Percentiles rank a stretch among this genome's conserved stretches.
Evolutionary conservation across 1,140 invertebrate genomes (phyloP).

Genomic region (roundworm (Caenorhabditis elegans)): DNA sequence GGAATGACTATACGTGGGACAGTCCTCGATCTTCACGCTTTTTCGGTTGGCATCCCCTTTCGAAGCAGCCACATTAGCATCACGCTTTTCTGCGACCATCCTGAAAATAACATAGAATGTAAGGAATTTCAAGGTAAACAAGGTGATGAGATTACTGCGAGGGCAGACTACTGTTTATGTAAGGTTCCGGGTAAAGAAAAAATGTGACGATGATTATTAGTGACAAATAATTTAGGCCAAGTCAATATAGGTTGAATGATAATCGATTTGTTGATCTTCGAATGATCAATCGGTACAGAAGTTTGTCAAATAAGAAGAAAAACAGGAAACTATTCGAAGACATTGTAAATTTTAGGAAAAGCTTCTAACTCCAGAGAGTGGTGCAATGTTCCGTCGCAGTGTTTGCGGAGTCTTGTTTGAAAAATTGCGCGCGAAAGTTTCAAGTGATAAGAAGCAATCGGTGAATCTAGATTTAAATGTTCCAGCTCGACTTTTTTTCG

Average conservation of each 20-base stretch:
- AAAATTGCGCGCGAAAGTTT: not conserved
- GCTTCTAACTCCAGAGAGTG: not conserved
- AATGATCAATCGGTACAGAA: no score
- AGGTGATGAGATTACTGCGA: not conserved
- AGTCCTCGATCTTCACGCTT: constrained; percentile 34
- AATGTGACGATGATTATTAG: not conserved
- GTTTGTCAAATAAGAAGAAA: no score
- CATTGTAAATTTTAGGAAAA: not conserved
- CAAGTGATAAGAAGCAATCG: not conserved
- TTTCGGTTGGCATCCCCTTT: constrained; percentile 21
- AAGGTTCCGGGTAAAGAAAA: not conserved
- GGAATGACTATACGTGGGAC: constrained; percentile 18
- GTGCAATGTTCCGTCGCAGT: not conserved
- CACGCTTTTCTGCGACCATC: constrained; percentile 9
- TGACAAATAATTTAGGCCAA: not conserved
- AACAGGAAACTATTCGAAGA: no score
- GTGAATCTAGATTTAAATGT: no score
- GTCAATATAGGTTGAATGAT: not conserved
- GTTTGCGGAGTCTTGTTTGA: not conserved
- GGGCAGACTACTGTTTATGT: not conserved
- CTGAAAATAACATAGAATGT: not conserved
- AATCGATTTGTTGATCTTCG: not conserved
- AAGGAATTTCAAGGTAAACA: not conserved
- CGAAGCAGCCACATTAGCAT: not conserved
- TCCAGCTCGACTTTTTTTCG: no score